Conservation (phyloP, 1,140 invertebrate genomes). For the Hycleus cichorii region DNA sequence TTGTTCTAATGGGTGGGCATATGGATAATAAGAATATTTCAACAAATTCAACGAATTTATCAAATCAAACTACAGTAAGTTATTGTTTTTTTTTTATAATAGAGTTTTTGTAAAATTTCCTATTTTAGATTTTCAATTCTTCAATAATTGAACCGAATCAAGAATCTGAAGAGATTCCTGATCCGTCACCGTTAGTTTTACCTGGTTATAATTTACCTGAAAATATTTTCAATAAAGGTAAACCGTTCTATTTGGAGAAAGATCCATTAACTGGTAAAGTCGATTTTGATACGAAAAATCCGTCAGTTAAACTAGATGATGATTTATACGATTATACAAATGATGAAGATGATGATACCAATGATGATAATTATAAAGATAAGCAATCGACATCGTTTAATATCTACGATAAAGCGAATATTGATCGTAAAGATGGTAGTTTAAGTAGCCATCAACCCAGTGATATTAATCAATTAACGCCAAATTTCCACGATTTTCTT, state of each 20-base stretch:
- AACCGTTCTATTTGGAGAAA: constrained; percentile 61
- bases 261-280: constrained; percentile 59
- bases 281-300: constrained; percentile 51
- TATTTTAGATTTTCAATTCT: neutral
- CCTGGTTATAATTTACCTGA: constrained; percentile 40
- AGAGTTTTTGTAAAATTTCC: neutral
- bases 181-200: constrained; percentile 35
- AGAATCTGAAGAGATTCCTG: constrained; percentile 35
- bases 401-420: constrained; percentile 40
- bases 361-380: neutral
- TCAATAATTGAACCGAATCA: neutral
- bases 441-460: constrained; percentile 35
- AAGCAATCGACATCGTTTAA: neutral
- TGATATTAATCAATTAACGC: constrained; percentile 50
- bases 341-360: constrained; percentile 17
- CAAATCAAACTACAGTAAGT: neutral
- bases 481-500: constrained; percentile 61
- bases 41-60: neutral
- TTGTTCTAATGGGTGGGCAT: constrained; percentile 34
- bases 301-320: constrained; percentile 39
- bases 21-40: constrained; percentile 27
- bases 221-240: constrained; percentile 55
- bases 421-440: constrained; percentile 41
- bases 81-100: too few species aligned
- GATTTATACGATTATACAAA: constrained; percentile 33